Base-by-base conservation (phyloP, 2,888 invertebrate genomes). In the Vesta saturnalis region DNA sequence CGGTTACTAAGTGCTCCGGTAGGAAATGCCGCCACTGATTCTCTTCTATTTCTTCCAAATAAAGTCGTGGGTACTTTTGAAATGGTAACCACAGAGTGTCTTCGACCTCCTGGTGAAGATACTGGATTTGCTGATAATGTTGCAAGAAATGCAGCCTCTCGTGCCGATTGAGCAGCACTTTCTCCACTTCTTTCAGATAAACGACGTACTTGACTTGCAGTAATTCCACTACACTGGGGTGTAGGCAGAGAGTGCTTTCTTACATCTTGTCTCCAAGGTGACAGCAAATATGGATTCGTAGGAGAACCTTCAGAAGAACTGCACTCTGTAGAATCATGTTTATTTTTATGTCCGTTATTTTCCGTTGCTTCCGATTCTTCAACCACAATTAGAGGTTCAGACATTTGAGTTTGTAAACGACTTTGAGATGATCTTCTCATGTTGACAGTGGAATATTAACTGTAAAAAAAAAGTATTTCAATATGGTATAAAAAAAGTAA, bases 11-110 rank as follows among this genome's bases (percentile, higher is more conserved):
- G 86, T 78, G 86, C 86, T 74, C 84, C 81, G 64, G 84, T 81
- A 1, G 93, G 91, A 79, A 91, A 92, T 0, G 92, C 92, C 1
- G 94, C 93, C 60, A 94, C 91, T 14, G 93, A 94, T 83, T 94
- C 94, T 12, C 94, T 88, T 0, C 94, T 89, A 64, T 89, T 91
- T 14, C 93, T 89, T 0, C 93, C 93, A 76, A 94, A 94, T 1
- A 94, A 82, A 0, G 91, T 88, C 54, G 90, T 87, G 1, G 94
- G 94, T 59, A 94, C 92, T 83, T 91, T 90, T 0, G 93, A 94
- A 78, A 94, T 94, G 73, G 94, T 94, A 16, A 94, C 94, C 52
- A 94, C 94, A 64, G 94, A 94, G 84, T 94, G 94, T 75, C 94
- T 89, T 72, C 94, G 87, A 0, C 94, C 94, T 0, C 93, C 92